Base-by-base conservation (phyloP, 2,888 invertebrate genomes). In the Nomada fabriciana region DNA sequence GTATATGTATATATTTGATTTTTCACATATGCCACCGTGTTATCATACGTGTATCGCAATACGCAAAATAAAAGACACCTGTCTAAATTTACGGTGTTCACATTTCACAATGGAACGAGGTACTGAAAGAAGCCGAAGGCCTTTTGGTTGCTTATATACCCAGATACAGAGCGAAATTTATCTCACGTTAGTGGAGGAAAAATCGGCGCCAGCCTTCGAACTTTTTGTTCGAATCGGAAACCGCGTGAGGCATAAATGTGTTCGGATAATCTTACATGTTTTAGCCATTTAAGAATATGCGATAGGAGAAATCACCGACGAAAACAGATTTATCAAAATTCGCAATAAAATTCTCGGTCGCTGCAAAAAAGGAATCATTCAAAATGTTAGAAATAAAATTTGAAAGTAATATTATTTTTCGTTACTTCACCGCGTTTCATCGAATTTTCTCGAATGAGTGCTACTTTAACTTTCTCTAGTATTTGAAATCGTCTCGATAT, bases 121-220 rank as follows among this genome's bases (percentile, higher is more conserved):
- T 71, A 87, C 87, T 87, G 88, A 80, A 86, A 88, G 86, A 63
- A 29, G 64, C 63, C 50, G 52, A 57, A 68, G 59, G 63, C 53
- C 52, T 64, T 64, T 67, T n/a, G 36, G 68, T 25, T 11, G 23
- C 64, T 87, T 87, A 86, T 87, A 87, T 88, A 87, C 65, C 20
- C 76, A 59, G 71, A 53, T 43, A 76, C 68, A 61, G 29, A 13
- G 47, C 52, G 64, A 68, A 86, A 75, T 72, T 74, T 78, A 53
- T 72, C 72, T 81, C 60, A 36, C 67, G 50, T 67, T 52, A 57
- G 59, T 13, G 65, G 57, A 64, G 80, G 81, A 88, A 88, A 88
- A 88, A 83, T 87, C 23, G 29, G 50, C n/a, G 63, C 63, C 82
- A 89, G 80, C 88, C 88, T 88, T 88, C 88, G 59, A 43, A 78